Conservation (phyloP, 2,797 vertebrate genomes). For the Nannoperca australis region DNA sequence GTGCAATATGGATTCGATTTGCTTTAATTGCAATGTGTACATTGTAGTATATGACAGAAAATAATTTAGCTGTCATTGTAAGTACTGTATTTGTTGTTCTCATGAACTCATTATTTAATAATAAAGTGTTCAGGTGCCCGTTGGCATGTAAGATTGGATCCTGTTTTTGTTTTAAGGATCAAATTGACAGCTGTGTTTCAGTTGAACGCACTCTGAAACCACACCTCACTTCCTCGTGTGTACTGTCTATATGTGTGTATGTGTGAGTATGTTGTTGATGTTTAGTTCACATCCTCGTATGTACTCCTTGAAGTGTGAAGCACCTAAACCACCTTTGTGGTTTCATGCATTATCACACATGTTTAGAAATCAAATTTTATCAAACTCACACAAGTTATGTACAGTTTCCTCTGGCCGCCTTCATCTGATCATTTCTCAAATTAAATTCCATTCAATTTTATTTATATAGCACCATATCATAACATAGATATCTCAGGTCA, state of each 20-base stretch:
- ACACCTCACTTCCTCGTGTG: slow-evolving; percentile 55
- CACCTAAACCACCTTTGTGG: slow-evolving; percentile 11
- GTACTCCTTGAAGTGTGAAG: neutral
- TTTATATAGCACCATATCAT: no score
- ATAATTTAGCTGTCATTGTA: neutral
- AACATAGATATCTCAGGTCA: no score
- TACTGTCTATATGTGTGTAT: neutral
- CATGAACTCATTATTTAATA: slow-evolving; percentile 39
- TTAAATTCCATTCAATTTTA: no score
- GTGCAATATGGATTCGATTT: neutral
- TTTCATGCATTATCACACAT: neutral
- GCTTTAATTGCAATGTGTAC: neutral
- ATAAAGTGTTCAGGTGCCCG: neutral
- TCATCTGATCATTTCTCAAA: neutral
- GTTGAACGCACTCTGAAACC: slow-evolving; percentile 33
- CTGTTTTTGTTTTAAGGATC: slow-evolving; percentile 14
- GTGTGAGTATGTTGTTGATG: neutral
- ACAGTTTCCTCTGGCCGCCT: neutral
- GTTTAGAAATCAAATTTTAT: neutral
- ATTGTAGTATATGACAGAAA: slow-evolving; percentile 20
- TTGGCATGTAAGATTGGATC: slow-evolving; percentile 9
- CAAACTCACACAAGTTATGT: accelerated
- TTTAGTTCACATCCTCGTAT: neutral
- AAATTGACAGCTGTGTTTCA: slow-evolving; percentile 51
- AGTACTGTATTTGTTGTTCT: slow-evolving; percentile 4